These are phyloP conservation scores for Adela reaumurella DNA, from an alignment of 2,888 invertebrate genomes.

Conservation along the genomic window DNA sequence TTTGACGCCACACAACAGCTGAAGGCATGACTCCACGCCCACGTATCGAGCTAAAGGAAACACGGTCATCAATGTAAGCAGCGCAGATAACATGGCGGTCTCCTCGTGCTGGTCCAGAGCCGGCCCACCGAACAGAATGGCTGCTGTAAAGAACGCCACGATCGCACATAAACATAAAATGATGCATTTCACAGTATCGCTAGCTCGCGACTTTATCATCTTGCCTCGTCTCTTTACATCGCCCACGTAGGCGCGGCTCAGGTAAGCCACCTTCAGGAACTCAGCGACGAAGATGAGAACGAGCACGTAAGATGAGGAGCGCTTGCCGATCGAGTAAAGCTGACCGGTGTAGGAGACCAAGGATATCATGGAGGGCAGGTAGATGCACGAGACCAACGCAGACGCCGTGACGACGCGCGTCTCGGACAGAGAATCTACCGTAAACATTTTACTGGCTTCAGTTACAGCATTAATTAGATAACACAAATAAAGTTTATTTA, in stretches of 20 bases:
- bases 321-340: conserved; percentile 59
- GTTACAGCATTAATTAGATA: too few species aligned
- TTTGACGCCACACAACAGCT: conserved; percentile 50
- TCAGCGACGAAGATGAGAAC: conserved; percentile 48
- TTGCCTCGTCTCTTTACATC: conserved; percentile 33
- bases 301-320: conserved; percentile 39
- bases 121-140: conserved; percentile 68
- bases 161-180: conserved; percentile 41
- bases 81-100: conserved; percentile 62
- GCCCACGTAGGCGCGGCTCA: conserved; percentile 26
- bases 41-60: conserved; percentile 61
- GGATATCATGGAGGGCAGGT: conserved; percentile 55
- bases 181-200: conserved; percentile 49
- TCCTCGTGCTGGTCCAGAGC: conserved; percentile 60
- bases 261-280: conserved; percentile 49
- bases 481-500: too few species aligned
- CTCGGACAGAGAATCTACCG: conserved; percentile 35
- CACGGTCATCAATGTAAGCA: conserved; percentile 60
- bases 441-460: conserved; percentile 26
- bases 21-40: conserved; percentile 56
- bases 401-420: conserved; percentile 41
- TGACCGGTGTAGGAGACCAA: conserved; percentile 54
- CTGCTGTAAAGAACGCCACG: conserved; percentile 53
- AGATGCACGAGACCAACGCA: conserved; percentile 59
- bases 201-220: conserved; percentile 33